Conservation (phyloP, 2,113 vertebrate genomes). For the Cyprinus carpio region DNA sequence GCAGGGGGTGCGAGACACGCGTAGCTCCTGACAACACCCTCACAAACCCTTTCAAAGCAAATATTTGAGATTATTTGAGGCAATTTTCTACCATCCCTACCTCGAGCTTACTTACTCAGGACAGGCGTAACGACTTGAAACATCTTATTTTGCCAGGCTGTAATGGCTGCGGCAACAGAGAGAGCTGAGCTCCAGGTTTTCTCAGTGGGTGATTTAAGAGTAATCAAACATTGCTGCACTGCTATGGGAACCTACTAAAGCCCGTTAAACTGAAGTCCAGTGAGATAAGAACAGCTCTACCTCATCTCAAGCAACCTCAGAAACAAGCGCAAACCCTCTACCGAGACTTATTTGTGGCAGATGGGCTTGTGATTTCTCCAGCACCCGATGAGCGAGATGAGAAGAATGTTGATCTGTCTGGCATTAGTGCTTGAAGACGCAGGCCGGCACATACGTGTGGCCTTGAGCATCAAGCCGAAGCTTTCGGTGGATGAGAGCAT, state of each 20-base stretch:
- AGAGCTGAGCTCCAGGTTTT: slow-evolving; percentile 26
- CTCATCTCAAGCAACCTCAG: slow-evolving; percentile 28
- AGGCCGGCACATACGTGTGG: slow-evolving; percentile 36
- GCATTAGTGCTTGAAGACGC: slow-evolving; percentile 34
- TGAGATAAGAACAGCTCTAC: slow-evolving; percentile 29
- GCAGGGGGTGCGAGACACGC: slow-evolving; percentile 62
- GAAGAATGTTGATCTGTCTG: slow-evolving; percentile 54
- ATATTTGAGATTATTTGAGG: slow-evolving; percentile 65
- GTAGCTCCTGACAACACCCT: slow-evolving; percentile 67
- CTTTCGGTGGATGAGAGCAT: slow-evolving; percentile 54
- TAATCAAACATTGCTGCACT: slow-evolving; percentile 62
- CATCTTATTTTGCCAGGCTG: slow-evolving; percentile 63
- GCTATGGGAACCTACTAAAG: slow-evolving; percentile 59
- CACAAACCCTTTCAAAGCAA: slow-evolving; percentile 64
- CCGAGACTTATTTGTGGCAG: slow-evolving; percentile 52
- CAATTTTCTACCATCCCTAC: slow-evolving; percentile 61
- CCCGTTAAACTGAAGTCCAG: slow-evolving; percentile 5
- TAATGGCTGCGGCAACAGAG: slow-evolving; percentile 55
- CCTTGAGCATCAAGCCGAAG: slow-evolving; percentile 54
- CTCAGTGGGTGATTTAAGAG: slow-evolving; percentile 54
- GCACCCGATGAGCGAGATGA: slow-evolving; percentile 52
- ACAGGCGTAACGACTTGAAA: slow-evolving; percentile 59
- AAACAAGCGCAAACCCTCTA: slow-evolving; percentile 56
- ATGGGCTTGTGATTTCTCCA: slow-evolving; percentile 57
- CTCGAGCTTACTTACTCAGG: slow-evolving; percentile 44